Evolutionary conservation across 2,113 vertebrate genomes (phyloP), one percentile per base, ranked within the genome.

Genomic region (Cisticola juncidis): DNA sequence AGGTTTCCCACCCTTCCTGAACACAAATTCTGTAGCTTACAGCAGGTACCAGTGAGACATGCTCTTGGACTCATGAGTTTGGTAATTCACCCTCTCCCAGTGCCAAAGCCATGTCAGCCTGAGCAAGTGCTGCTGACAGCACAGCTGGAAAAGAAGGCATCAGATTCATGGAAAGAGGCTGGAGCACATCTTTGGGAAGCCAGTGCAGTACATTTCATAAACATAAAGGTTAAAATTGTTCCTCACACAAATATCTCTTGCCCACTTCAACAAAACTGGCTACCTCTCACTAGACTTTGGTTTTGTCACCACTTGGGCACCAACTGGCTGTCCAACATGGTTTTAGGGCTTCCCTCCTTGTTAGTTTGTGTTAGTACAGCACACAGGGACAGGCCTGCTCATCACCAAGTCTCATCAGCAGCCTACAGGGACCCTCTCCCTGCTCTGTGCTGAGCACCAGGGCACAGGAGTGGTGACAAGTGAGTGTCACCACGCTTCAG

Each of bases 291-390:
- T 22, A n/a, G 29, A 12, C 26, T 66, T 29, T 3, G 38, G 2
- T 64, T 48, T 50, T 48, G 47, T 16, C 9, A 1, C 9, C 36
- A 36, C 29, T 29, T 33, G 12, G 53, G 36, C 9, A 13, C 21
- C 33, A 64, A 2, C 13, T 29, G 8, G 1, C 47, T 26, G 13
- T n/a, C 61, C 51, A 26, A 1, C 5, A 0, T 1, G 13, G 23
- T 36, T 4, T n/a, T 45, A 16, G 23, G 23, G 44, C 69, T 58
- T 51, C 29, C 36, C 12, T 81, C 60, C 53, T 20, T 18, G 53
- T 51, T 53, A 12, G 33, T 66, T n/a, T 3, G 6, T n/a, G 51
- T 24, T 23, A 42, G 35, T 10, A 28, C 11, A 15, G 60, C 31
- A 12, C 6, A 21, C 28, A 6, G 56, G 44, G 47, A 24, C 31